A percentile compares a stretch with the other conserved stretches of the same genome.
Conservation (phyloP, 2,113 vertebrate species). For the Peromyscus maniculatus region DNA sequence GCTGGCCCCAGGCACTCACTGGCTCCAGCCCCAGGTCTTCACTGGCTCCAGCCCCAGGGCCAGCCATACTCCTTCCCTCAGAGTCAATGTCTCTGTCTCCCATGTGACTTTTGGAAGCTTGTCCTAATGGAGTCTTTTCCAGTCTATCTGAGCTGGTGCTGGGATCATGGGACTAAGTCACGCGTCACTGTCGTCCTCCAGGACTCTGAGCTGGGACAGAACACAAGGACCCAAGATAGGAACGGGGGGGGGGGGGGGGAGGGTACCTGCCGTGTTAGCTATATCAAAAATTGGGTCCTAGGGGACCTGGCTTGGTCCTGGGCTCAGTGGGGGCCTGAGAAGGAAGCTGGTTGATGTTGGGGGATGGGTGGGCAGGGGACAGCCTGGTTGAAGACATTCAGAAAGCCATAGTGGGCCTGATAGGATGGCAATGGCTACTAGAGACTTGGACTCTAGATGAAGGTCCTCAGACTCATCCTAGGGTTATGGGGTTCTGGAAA, state of each 20-base stretch:
- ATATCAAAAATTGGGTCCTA: accelerated
- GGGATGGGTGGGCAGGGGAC: not conserved
- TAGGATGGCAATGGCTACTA: accelerated
- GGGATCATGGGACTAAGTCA: not conserved
- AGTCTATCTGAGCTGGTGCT: not conserved
- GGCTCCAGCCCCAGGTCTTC: not conserved
- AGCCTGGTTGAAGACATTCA: not conserved
- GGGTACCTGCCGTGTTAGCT: accelerated
- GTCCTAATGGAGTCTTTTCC: not conserved
- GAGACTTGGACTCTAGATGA: accelerated
- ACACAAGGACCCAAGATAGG: accelerated
- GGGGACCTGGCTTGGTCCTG: not conserved
- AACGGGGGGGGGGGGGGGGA: not conserved
- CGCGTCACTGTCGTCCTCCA: not conserved
- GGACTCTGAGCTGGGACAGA: not conserved
- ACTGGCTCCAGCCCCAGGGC: not conserved
- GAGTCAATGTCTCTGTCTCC: not conserved
- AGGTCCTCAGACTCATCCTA: not conserved
- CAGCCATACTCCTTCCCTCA: accelerated
- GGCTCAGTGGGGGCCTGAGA: not conserved
- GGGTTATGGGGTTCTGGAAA: too few species aligned
- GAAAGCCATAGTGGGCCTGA: not conserved
- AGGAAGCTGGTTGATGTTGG: not conserved
- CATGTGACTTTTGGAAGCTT: accelerated
- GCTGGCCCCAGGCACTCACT: not conserved